phyloP scores from a whole-genome alignment of 2,113 vertebrate genomes.

The Noctilio leporinus region DNA sequence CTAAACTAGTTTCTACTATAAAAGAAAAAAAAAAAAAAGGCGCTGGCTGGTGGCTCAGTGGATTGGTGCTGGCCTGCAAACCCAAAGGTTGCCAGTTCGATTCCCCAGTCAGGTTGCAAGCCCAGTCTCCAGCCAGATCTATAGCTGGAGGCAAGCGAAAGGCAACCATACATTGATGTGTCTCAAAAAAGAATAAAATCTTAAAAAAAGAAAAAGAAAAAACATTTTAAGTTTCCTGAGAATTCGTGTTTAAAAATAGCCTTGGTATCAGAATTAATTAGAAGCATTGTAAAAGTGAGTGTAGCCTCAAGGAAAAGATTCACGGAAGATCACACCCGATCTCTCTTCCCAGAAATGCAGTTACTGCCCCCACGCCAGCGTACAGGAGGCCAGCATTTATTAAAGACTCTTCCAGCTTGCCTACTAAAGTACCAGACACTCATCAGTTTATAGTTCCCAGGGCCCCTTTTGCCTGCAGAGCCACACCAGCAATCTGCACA shows the following conservation, averaged over 20 bases:
- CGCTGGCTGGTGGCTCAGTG: too few species aligned
- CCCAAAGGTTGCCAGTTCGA: too few species aligned
- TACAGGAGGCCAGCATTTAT: neutral
- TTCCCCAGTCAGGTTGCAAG: too few species aligned
- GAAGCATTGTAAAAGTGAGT: conserved; percentile 49
- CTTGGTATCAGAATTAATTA: conserved; percentile 28
- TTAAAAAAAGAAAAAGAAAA: neutral
- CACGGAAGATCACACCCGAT: neutral
- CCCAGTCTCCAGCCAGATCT: too few species aligned
- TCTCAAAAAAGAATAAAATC: too few species aligned
- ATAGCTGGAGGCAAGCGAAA: too few species aligned
- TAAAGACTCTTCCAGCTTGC: conserved; percentile 31
- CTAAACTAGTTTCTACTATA: neutral
- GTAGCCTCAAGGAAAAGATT: conserved; percentile 33
- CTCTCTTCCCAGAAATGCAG: conserved; percentile 10
- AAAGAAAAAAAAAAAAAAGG: too few species aligned
- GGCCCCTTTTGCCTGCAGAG: neutral
- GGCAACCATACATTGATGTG: too few species aligned
- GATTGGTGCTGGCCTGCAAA: too few species aligned
- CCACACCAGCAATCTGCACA: neutral
- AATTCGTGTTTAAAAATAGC: conserved; percentile 36
- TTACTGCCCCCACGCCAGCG: neutral
- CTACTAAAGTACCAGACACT: neutral
- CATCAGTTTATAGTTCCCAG: neutral
- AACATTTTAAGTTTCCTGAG: neutral